These are phyloP conservation scores for Eupithecia insigniata DNA, from an alignment of 2,888 invertebrate genomes.

Conservation along the genomic window DNA sequence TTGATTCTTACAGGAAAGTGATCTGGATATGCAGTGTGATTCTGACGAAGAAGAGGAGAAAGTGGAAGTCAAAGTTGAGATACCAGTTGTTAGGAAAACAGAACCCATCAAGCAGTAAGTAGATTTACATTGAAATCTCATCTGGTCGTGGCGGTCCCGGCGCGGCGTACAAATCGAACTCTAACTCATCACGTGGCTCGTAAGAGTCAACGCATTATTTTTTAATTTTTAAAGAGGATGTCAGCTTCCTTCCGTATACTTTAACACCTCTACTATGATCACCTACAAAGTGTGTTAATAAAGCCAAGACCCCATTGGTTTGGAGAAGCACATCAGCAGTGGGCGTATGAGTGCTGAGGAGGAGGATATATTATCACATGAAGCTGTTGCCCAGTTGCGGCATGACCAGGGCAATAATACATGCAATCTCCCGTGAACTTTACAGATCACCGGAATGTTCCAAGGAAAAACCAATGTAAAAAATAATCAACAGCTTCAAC, in stretches of 20 bases:
- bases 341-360: neutral
- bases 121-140: constrained; percentile 12
- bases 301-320: neutral
- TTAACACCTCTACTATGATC: neutral
- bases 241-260: neutral
- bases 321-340: neutral
- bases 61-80: constrained; percentile 71
- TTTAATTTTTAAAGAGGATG: neutral
- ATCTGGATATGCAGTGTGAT: constrained; percentile 82
- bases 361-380: neutral
- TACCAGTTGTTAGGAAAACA: constrained; percentile 57
- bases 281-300: neutral
- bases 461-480: neutral
- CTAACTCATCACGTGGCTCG: neutral
- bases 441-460: neutral
- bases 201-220: neutral
- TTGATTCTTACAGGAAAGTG: constrained; percentile 73
- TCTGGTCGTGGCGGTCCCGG: neutral
- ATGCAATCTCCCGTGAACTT: neutral
- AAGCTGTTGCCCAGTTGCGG: neutral
- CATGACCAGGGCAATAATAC: neutral
- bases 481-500: no score
- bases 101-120: constrained; percentile 88
- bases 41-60: constrained; percentile 76
- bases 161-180: neutral